Evolutionary conservation across 2,113 vertebrate species (phyloP).

Genomic region (Prunella fulvescens): DNA sequence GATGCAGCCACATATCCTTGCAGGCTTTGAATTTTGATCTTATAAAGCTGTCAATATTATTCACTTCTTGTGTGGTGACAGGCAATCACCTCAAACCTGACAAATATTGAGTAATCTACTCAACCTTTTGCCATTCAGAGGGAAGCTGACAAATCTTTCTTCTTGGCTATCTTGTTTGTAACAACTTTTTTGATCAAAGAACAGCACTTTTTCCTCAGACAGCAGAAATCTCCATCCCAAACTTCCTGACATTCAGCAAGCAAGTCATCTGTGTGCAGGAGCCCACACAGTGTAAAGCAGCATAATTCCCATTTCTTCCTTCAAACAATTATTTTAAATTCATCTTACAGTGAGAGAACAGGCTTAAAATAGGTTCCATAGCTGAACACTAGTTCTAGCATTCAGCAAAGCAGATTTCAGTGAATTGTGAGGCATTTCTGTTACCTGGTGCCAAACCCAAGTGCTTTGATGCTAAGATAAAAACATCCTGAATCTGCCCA

Average conservation of each 20-base stretch:
- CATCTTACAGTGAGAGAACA: background rate
- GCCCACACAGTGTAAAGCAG: background rate
- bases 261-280: background rate
- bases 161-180: slow-evolving; percentile 21
- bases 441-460: background rate
- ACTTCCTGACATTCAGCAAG: background rate
- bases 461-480: background rate
- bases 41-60: slow-evolving; percentile 25
- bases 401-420: background rate
- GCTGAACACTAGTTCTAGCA: background rate
- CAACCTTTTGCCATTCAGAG: slow-evolving; percentile 29
- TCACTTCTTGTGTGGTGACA: slow-evolving; percentile 27
- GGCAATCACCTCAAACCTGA: slow-evolving; percentile 36
- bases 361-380: background rate
- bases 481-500: background rate
- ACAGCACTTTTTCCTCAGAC: background rate
- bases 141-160: slow-evolving; percentile 25
- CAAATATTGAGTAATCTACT: slow-evolving; percentile 43
- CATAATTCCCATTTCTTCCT: background rate
- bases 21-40: slow-evolving; percentile 17
- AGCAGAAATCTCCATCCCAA: background rate
- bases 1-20: background rate
- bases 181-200: slow-evolving; percentile 9
- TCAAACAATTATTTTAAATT: background rate
- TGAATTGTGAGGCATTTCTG: background rate